phyloP scores from a whole-genome alignment of 92 coral and sea anemone species.

The Paramuricea clavata region DNA sequence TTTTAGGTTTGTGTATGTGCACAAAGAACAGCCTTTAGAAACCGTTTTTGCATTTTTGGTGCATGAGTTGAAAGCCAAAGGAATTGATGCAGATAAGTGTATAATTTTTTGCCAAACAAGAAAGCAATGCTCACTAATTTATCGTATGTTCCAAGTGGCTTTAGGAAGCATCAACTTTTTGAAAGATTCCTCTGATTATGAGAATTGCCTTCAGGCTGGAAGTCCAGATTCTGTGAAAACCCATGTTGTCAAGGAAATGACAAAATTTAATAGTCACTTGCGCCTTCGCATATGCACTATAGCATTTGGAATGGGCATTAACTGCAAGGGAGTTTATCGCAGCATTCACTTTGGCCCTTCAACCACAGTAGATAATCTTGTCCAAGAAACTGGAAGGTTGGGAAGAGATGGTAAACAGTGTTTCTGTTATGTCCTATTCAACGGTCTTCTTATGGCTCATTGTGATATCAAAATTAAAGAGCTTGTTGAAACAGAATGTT shows the following conservation, averaged over 20 bases:
- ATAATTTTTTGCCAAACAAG: slow-evolving; percentile 74
- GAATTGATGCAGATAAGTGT: not conserved
- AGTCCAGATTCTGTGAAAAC: not conserved
- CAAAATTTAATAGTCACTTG: not conserved
- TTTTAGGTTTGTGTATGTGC: not conserved
- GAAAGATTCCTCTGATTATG: not conserved
- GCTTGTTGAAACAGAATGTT: too few species aligned
- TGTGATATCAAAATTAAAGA: too few species aligned
- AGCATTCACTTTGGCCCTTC: too few species aligned
- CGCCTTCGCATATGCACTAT: not conserved
- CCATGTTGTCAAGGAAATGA: not conserved
- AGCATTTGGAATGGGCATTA: too few species aligned
- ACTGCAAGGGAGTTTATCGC: too few species aligned
- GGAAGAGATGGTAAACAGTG: too few species aligned
- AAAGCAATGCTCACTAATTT: slow-evolving; percentile 74
- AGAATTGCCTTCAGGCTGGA: not conserved
- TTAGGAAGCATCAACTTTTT: slow-evolving; percentile 45
- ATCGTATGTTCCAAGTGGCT: slow-evolving; percentile 63
- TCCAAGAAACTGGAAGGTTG: too few species aligned
- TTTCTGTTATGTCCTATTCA: too few species aligned
- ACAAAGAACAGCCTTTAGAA: not conserved
- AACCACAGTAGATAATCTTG: too few species aligned
- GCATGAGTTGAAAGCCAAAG: not conserved
- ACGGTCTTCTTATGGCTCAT: too few species aligned
- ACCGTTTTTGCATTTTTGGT: not conserved